These are phyloP conservation scores for Papilio machaon DNA, from an alignment of 1,140 invertebrate genomes.

Conservation along the genomic window DNA sequence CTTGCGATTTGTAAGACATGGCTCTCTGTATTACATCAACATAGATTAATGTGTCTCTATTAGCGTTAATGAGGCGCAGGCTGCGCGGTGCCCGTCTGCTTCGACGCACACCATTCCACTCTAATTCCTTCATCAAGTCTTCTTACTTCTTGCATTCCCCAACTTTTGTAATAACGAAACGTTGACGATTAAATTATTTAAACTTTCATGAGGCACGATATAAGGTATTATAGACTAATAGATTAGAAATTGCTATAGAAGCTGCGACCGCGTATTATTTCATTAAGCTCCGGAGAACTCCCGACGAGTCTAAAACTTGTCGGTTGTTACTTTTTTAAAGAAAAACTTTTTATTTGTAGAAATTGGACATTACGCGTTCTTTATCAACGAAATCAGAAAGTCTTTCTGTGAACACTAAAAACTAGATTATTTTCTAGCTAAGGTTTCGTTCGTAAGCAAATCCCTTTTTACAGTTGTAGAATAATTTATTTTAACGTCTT, in stretches of 20 bases:
- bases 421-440: background rate
- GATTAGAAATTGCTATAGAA: no score
- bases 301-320: no score
- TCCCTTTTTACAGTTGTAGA: background rate
- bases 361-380: background rate
- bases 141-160: constrained; percentile 26
- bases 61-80: constrained; percentile 59
- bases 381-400: background rate
- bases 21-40: constrained; percentile 55
- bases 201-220: no score
- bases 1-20: constrained; percentile 42
- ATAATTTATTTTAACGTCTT: constrained; percentile 5
- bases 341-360: background rate
- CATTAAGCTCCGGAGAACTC: no score
- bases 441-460: background rate
- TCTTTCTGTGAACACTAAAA: constrained; percentile 3
- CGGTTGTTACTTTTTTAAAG: no score
- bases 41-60: constrained; percentile 60
- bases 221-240: no score
- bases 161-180: constrained; percentile 29
- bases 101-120: constrained; percentile 41
- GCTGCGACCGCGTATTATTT: no score
- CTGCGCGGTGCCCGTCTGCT: constrained; percentile 54
- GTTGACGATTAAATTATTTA: constrained; percentile 37
- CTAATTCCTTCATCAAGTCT: constrained; percentile 28